Conservation (phyloP, 2,113 vertebrate genomes). For the Peromyscus leucopus region DNA sequence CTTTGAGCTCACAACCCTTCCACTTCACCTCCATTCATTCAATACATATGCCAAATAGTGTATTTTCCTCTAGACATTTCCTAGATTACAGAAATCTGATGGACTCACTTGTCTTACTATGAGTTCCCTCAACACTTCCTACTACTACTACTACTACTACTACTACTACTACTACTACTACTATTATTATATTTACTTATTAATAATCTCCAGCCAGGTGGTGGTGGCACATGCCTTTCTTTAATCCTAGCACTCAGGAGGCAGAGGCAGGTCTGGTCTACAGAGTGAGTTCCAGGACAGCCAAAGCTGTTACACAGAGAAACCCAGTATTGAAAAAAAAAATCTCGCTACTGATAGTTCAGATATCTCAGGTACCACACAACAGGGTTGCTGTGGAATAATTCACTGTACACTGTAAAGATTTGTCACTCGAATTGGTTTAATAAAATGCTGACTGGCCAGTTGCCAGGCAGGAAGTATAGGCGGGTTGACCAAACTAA, state of each 20-base stretch:
- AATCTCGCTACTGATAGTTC: neutral
- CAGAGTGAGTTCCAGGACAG: neutral
- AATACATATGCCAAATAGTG: neutral
- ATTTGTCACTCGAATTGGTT: too few species aligned
- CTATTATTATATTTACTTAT: neutral
- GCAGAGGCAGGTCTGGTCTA: neutral
- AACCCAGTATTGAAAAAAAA: neutral
- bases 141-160: neutral
- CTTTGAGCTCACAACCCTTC: neutral
- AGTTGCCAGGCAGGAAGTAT: too few species aligned
- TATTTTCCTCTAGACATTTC: conserved; percentile 13
- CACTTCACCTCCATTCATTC: neutral
- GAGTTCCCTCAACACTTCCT: neutral
- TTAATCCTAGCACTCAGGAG: neutral
- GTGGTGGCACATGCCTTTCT: neutral
- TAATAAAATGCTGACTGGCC: too few species aligned
- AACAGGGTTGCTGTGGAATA: neutral
- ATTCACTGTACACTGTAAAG: too few species aligned
- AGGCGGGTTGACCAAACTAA: too few species aligned
- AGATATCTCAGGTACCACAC: neutral
- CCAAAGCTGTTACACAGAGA: neutral
- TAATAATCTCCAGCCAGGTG: neutral
- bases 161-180: neutral
- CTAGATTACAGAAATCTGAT: conserved; percentile 2
- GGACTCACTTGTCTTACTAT: conserved; percentile 4